Base-by-base conservation (phyloP, 2,113 vertebrate species). In the human (Homo sapiens) region DNA sequence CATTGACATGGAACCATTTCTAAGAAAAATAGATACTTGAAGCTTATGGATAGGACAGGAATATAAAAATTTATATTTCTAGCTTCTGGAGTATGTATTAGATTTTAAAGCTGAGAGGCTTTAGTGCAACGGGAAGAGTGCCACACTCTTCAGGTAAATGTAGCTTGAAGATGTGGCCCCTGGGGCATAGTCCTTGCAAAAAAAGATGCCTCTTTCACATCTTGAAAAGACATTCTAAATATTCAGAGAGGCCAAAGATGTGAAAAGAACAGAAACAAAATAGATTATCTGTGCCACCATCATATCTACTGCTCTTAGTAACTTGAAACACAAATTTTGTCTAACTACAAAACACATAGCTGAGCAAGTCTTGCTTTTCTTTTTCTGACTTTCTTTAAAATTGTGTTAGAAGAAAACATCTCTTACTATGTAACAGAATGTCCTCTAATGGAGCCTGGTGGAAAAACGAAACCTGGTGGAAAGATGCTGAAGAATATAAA, bases 261-360 rank as follows among this genome's bases (percentile, higher is more conserved):
- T 89, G 38, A 78, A 78, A 81, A 68, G n/a, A 92, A 52, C 3
- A 55, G 16, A 92, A 13, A 81, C 70, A 84, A 79, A 75, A 85
- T 59, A 88, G 32, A 87, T 4, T 0, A 52, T 38, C 1, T 32
- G 17, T 38, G 35, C 8, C 8, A 25, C 43, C 8, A 0, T 80
- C 59, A 13, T 10, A 50, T 32, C 52, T 73, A 68, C 73, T 50
- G 4, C 25, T 14, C 32, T 91, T 3, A 20, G n/a, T 43, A 92
- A 68, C 13, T 70, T 35, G 2, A 96, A 95, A 90, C 25, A n/a
- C 78, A n/a, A 48, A 20, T 80, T 96, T 85, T 90, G 32, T 83
- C 52, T 84, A 84, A 52, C 27, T 81, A 50, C 20, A 59, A 91
- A 88, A 81, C 30, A 48, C n/a, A 85, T 16, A 68, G 40, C 32